phyloP scores from a whole-genome alignment of 2,888 invertebrate genomes.

The Glomeris marginata region DNA sequence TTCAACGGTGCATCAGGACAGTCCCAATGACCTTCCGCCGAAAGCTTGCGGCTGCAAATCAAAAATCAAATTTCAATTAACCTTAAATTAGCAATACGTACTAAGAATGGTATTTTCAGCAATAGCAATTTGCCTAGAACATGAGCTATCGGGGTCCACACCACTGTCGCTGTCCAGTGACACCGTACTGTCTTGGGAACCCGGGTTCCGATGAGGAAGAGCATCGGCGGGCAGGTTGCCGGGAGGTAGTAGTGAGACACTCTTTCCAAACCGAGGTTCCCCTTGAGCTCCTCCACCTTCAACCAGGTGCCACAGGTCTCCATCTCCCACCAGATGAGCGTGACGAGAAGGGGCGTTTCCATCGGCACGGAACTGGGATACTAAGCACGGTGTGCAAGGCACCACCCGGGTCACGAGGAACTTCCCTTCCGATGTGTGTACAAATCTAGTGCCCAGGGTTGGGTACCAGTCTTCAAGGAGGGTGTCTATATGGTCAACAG shows the following conservation, averaged over 20 bases:
- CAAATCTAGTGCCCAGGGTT: constrained; percentile 86
- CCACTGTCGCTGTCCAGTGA: constrained; percentile 71
- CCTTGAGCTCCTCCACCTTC: constrained; percentile 12
- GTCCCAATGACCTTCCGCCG: constrained; percentile 51
- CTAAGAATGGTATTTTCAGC: too few relatives aligned
- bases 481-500: constrained; percentile 91
- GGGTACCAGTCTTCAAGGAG: constrained; percentile 98
- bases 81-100: constrained; percentile 4
- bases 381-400: constrained; percentile 77
- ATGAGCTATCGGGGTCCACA: constrained; percentile 62
- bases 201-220: constrained; percentile 17
- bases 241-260: constrained; percentile 6
- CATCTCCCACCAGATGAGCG: constrained; percentile 17
- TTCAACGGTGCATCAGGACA: constrained; percentile 29
- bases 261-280: constrained; percentile 15
- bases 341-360: constrained; percentile 48
- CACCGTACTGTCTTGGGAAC: constrained; percentile 21
- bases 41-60: constrained; percentile 49
- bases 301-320: constrained; percentile 18
- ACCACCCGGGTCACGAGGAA: constrained; percentile 85
- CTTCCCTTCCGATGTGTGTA: constrained; percentile 91
- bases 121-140: constrained; percentile 44
- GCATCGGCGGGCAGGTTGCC: constrained; percentile 12
- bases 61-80: too few relatives aligned
- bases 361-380: constrained; percentile 26